phyloP scores from a whole-genome alignment of 53 echinoderm and acorn worm genomes.

The Crossaster papposus region DNA sequence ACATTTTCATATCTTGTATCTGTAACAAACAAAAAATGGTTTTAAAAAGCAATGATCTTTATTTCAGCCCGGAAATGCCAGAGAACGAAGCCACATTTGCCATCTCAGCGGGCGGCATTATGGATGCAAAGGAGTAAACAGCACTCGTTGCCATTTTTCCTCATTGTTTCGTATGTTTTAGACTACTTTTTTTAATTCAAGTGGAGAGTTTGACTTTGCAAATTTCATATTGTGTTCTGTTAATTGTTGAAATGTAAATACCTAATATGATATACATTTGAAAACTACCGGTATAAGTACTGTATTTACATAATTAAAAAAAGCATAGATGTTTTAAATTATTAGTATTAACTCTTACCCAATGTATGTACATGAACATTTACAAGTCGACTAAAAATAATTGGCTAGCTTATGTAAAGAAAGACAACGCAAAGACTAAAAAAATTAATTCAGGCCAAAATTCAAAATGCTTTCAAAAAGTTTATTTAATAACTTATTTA shows the following conservation, averaged over 20 bases:
- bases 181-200: neutral
- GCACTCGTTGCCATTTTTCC: neutral
- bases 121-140: constrained; percentile 84
- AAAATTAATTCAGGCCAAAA: neutral
- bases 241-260: too few relatives aligned
- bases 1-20: too few relatives aligned
- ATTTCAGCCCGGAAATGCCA: constrained; percentile 91
- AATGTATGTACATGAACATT: too few relatives aligned
- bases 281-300: too few relatives aligned
- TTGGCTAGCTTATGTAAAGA: too few relatives aligned
- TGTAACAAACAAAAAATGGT: neutral
- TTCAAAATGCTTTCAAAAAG: neutral
- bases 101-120: constrained; percentile 86
- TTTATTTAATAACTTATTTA: neutral
- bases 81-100: constrained; percentile 99
- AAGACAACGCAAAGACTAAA: neutral
- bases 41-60: neutral
- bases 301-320: too few relatives aligned
- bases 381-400: too few relatives aligned
- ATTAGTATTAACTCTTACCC: too few relatives aligned
- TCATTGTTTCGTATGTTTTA: neutral
- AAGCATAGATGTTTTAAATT: too few relatives aligned
- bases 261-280: too few relatives aligned
- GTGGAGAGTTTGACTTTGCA: too few relatives aligned
- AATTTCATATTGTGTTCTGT: too few relatives aligned